Base-by-base conservation (phyloP, 2,888 invertebrate genomes). In the Camptogramma bilineatum region DNA sequence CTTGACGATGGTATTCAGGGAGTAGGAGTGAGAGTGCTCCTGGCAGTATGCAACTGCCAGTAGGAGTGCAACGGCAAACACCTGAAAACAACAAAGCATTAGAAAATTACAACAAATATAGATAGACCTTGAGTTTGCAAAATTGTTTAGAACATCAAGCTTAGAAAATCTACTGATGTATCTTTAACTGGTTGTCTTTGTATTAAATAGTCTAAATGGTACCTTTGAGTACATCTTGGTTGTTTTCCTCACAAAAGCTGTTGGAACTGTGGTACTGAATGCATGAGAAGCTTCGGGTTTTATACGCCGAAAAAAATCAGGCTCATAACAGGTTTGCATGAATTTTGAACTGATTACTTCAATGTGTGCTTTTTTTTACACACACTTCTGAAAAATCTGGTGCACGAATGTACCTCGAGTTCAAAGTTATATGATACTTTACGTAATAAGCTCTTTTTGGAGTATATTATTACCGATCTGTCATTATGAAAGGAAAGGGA, bases 401-500 rank as follows among this genome's bases (percentile, higher is more conserved):
- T 79, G 73, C 71, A 60, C 21, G 52, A 64, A 64, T 71, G 73
- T 73, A 79, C 77, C 73, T 69, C 61, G 70, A 72, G 75, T 74
- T 56, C 74, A 69, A 61, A 72, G 61, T 77, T 88, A 86, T 60
- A 89, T 87, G 88, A 74, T 87, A 67, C 52, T 64, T 83, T 71
- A 88, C 76, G 74, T 88, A 91, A 70, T 88, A 84, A 57, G 83
- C 86, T 57, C 86, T 84, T 73, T 88, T 85, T 39, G 68, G 62
- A 66, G 59, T 73, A 68, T 39, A 39, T 64, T 66, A 69, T 66
- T 71, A 65, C 46, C 64, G 70, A 77, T 79, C 66, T 52, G 68
- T 74, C 71, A 73, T 18, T 64, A 66, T 28, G 63, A 72, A 73
- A 67, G 58, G 72, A 72, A 71, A 69, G 66, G 68, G 48, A 54